Evolutionary conservation across 1,140 invertebrate species (phyloP).

Genomic region (Fopius arisanus): DNA sequence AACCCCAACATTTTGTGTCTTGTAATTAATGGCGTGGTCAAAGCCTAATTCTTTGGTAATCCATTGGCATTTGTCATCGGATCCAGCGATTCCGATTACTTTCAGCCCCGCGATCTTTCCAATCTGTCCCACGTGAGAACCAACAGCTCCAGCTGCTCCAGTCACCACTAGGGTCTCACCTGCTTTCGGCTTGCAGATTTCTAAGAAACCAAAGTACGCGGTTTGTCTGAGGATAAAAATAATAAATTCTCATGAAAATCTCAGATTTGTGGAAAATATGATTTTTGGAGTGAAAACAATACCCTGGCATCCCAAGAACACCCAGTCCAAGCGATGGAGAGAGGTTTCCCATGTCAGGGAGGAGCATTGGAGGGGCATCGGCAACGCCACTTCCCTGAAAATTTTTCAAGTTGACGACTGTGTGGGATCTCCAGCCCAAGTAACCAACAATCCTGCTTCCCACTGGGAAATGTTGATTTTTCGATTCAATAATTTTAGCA

Average conservation of each 20-base stretch:
- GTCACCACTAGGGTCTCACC: slow-evolving; percentile 76
- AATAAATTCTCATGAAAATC: neutral
- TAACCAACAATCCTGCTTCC: slow-evolving; percentile 68
- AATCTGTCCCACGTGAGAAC: slow-evolving; percentile 77
- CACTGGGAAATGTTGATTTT: slow-evolving; percentile 69
- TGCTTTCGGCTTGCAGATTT: slow-evolving; percentile 72
- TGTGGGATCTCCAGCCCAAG: slow-evolving; percentile 70
- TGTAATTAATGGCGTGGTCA: slow-evolving; percentile 77
- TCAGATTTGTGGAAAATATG: neutral
- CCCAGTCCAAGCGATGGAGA: slow-evolving; percentile 69
- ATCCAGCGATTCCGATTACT: slow-evolving; percentile 77
- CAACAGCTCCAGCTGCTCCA: slow-evolving; percentile 73
- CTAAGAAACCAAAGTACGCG: slow-evolving; percentile 78
- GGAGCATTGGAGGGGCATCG: slow-evolving; percentile 44
- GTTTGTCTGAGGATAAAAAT: slow-evolving; percentile 67
- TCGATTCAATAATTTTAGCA: slow-evolving; percentile 71
- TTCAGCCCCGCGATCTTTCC: slow-evolving; percentile 73
- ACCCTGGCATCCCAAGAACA: slow-evolving; percentile 74
- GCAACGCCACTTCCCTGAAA: neutral
- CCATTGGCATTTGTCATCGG: slow-evolving; percentile 76
- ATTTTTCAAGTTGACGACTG: slow-evolving; percentile 49
- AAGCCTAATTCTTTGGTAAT: slow-evolving; percentile 72
- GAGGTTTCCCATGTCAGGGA: slow-evolving; percentile 67
- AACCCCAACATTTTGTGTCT: slow-evolving; percentile 66
- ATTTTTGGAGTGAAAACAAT: too few relatives aligned